These are phyloP conservation scores for Spheniscus mendiculus DNA, from an alignment of 2,113 vertebrate genomes.

Conservation along the genomic window DNA sequence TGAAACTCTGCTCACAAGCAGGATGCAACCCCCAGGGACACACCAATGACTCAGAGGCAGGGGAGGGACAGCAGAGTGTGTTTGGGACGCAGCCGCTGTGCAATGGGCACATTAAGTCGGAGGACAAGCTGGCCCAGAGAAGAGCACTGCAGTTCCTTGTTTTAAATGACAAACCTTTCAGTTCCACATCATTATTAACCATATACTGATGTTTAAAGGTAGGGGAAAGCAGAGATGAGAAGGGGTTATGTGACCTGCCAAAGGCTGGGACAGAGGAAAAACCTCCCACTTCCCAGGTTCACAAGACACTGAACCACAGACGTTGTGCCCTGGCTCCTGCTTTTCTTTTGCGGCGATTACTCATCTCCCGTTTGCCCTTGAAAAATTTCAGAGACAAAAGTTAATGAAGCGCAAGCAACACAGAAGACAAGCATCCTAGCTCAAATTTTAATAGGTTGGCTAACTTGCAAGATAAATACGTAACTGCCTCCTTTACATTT, in stretches of 20 bases:
- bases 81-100: fast-evolving
- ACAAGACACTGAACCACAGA: not conserved
- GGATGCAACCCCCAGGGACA: not conserved
- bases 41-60: not conserved
- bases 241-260: not conserved
- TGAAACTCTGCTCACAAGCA: not conserved
- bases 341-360: fast-evolving
- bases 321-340: fast-evolving
- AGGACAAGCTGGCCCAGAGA: not conserved
- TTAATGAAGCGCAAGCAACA: not conserved
- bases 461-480: not conserved
- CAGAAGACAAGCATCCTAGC: not conserved
- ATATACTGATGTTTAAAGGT: not conserved
- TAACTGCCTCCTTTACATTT: not conserved
- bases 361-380: not conserved
- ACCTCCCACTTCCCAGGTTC: not conserved
- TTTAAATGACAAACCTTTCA: fast-evolving
- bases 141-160: not conserved
- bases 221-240: not conserved
- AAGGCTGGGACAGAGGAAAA: not conserved
- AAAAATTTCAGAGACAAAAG: not conserved
- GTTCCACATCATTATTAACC: fast-evolving
- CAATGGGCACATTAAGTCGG: not conserved
- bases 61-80: fast-evolving
- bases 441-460: not conserved